Evolutionary conservation across 2,797 vertebrate species (phyloP), one percentile per base, ranked within the genome.

Genomic region (Sphenopsis melanotis): DNA sequence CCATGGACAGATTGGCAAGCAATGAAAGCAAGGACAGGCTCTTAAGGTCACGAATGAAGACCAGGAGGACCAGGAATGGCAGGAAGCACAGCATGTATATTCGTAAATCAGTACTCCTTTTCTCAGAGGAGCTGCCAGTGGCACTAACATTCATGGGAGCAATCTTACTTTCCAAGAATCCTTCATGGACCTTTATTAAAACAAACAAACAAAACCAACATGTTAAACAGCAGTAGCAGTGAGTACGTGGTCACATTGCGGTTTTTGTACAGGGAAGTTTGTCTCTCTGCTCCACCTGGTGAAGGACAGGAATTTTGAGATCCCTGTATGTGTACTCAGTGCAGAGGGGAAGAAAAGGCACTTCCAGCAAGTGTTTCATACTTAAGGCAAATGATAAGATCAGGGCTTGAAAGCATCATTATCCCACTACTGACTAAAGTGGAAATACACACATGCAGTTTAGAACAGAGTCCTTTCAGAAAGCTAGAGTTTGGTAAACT

Each of bases 71-170:
- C 68, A 99, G 87, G 84, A 98, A 98, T 2, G 98, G 98, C 76
- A 99, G 97, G 80, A 98, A 98, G 93, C 97, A 98, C 85, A 99
- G 95, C 98, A 99, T 99, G 78, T 99, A 99, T 81, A 98, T 90
- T 52, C 98, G 96, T 71, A 98, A 94, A 95, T 99, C 98, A 32
- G 97, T 64, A 89, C 74, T 97, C 74, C 91, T 97, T 50, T 81
- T 97, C 68, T 97, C 97, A 49, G 90, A 89, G 4, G 66, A 65
- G 36, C 39, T 72, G 61, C 83, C 76, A 60, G 82, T 64, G n/a
- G 36, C 80, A 47, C 97, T 98, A 83, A 42, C 11, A 3, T 98
- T 97, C 16, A 76, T 32, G 49, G 65, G 24, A 81, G 83, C 19
- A 16, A 24, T 89, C 53, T 80, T 96, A 86, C 95, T 98, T 61